A percentile compares a stretch with the other conserved stretches of the same genome.
phyloP scores from a whole-genome alignment of 2,888 invertebrate genomes.

The Papilio elwesi region DNA sequence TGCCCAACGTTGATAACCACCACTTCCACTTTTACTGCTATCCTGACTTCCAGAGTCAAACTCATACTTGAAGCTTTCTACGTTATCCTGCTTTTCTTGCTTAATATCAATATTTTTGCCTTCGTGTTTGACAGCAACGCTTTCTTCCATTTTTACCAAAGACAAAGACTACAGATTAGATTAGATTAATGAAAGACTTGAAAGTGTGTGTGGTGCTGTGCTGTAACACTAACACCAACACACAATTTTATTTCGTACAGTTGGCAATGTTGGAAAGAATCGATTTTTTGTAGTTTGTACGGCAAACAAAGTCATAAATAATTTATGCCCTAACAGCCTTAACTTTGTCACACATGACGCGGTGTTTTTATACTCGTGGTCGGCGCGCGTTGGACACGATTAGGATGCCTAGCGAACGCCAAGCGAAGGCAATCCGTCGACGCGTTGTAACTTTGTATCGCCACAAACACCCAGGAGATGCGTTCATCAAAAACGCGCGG shows the following conservation, averaged over 20 bases:
- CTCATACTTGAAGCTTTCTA: conserved; percentile 76
- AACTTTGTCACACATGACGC: too few species aligned
- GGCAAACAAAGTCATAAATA: neutral
- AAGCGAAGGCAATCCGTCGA: too few species aligned
- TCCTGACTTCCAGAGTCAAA: conserved; percentile 82
- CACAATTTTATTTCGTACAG: neutral
- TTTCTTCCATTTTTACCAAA: conserved; percentile 69
- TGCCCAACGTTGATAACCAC: conserved; percentile 80
- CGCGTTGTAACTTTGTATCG: too few species aligned
- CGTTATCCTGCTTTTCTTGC: conserved; percentile 73
- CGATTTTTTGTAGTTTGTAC: neutral
- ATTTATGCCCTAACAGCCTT: neutral
- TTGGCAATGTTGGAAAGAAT: neutral
- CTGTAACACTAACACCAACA: neutral
- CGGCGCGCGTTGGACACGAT: too few species aligned
- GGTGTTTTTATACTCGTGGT: too few species aligned
- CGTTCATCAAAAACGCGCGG: too few species aligned
- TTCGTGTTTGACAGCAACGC: conserved; percentile 71
- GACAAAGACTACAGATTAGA: conserved; percentile 31
- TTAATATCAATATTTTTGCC: conserved; percentile 79
- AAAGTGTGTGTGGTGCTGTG: too few species aligned
- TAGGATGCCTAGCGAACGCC: too few species aligned
- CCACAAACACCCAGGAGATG: too few species aligned
- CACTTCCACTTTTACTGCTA: conserved; percentile 80
- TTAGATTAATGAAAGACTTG: neutral